phyloP scores from a whole-genome alignment of 1,140 invertebrate species.

The Episyrphus balteatus region DNA sequence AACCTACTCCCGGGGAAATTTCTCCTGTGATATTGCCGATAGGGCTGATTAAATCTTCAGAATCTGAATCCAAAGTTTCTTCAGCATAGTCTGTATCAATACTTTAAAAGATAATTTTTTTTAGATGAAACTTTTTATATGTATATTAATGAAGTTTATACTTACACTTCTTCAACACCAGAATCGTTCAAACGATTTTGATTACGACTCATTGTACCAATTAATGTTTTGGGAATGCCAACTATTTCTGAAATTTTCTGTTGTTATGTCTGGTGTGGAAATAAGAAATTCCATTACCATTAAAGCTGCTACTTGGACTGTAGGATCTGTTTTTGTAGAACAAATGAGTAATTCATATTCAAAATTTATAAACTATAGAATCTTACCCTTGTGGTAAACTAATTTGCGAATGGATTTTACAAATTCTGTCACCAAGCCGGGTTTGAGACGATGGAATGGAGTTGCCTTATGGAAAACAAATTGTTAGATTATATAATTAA shows the following conservation, averaged over 20 bases:
- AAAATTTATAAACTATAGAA: no score
- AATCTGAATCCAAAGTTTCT: background rate
- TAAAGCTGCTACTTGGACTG: slow-evolving; percentile 62
- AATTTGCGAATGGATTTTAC: slow-evolving; percentile 55
- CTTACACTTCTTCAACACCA: slow-evolving; percentile 37
- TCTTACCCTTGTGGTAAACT: slow-evolving; percentile 49
- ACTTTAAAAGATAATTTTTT: slow-evolving; percentile 10
- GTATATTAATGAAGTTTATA: no score
- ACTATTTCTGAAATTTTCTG: slow-evolving; percentile 46
- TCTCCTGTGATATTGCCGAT: no score
- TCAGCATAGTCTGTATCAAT: slow-evolving; percentile 22
- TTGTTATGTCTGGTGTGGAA: slow-evolving; percentile 28
- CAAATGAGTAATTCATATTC: slow-evolving; percentile 45
- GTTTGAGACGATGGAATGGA: slow-evolving; percentile 60
- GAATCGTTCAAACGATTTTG: slow-evolving; percentile 39
- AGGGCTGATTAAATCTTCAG: no score
- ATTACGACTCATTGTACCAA: slow-evolving; percentile 19
- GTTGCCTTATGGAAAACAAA: slow-evolving; percentile 43
- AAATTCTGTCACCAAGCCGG: slow-evolving; percentile 59
- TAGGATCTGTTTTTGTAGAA: slow-evolving; percentile 42
- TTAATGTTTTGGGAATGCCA: slow-evolving; percentile 30
- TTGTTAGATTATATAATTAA: no score
- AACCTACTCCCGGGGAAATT: no score
- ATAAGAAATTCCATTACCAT: slow-evolving; percentile 65
- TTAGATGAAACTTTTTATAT: background rate